Percentiles rank a stretch among this genome's conserved stretches.
Conservation (phyloP, 2,113 vertebrate species). For the Phasianus colchicus region DNA sequence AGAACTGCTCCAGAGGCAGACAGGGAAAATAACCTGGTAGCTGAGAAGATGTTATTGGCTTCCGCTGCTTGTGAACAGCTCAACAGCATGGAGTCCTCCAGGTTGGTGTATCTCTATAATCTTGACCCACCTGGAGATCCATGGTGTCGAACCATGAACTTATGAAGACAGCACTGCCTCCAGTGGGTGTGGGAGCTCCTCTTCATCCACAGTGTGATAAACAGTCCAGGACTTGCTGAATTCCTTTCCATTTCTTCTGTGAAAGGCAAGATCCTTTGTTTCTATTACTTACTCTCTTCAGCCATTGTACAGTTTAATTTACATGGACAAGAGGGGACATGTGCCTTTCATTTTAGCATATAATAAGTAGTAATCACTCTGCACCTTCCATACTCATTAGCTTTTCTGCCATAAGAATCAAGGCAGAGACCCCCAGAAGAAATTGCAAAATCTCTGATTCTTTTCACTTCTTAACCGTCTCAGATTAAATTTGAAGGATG, state of each 20-base stretch:
- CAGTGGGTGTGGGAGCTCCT: conserved; percentile 37
- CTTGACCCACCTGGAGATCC: conserved; percentile 87
- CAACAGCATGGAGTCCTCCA: conserved; percentile 86
- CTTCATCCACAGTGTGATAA: conserved; percentile 53
- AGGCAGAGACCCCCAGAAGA: background rate
- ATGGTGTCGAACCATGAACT: conserved; percentile 84
- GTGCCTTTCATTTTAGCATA: background rate
- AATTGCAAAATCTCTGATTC: background rate
- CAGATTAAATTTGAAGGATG: background rate
- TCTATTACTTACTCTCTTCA: background rate
- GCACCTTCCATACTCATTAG: background rate
- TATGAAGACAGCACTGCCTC: conserved; percentile 59
- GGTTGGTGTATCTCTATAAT: conserved; percentile 83
- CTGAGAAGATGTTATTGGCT: conserved; percentile 43
- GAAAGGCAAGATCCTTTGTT: background rate
- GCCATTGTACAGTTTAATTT: background rate
- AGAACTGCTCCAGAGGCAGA: conserved; percentile 8
- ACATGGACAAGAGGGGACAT: background rate
- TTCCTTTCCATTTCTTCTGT: background rate
- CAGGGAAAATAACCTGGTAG: background rate
- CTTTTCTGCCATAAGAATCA: background rate
- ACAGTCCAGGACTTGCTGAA: background rate
- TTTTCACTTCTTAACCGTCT: background rate
- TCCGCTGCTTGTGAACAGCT: conserved; percentile 80
- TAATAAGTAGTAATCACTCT: background rate